These are phyloP conservation scores for Gadus chalcogrammus DNA, from an alignment of 2,113 vertebrate species.

Conservation along the genomic window DNA sequence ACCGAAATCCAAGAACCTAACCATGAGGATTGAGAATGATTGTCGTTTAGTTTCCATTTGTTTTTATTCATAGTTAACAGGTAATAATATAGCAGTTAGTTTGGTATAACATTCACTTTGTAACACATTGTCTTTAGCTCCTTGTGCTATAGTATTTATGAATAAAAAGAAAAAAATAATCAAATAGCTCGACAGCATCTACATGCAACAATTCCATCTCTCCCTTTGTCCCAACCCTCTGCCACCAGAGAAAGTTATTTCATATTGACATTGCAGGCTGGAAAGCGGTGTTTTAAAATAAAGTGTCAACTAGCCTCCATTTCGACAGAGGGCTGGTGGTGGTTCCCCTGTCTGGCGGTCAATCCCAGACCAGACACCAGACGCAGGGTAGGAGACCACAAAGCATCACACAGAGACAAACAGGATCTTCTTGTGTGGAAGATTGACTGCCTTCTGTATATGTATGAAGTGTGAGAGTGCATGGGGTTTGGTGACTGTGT, in stretches of 20 bases:
- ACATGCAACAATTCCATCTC: too few relatives aligned
- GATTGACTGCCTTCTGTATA: not conserved
- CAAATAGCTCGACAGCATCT: too few relatives aligned
- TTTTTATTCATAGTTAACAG: not conserved
- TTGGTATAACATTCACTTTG: not conserved
- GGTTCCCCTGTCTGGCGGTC: not conserved
- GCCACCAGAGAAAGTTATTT: slow-evolving; percentile 2
- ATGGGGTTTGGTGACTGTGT: too few relatives aligned
- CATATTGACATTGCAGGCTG: not conserved
- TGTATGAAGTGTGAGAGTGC: not conserved
- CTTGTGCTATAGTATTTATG: too few relatives aligned
- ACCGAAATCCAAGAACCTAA: too few relatives aligned
- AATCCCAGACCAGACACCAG: not conserved
- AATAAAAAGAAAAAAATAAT: too few relatives aligned
- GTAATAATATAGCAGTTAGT: not conserved
- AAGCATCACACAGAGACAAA: not conserved
- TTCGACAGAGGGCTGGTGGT: not conserved
- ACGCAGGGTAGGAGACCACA: not conserved
- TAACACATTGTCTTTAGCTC: too few relatives aligned
- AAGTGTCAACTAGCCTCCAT: not conserved
- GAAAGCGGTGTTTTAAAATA: not conserved
- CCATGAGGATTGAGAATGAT: too few relatives aligned
- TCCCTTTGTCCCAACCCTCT: too few relatives aligned
- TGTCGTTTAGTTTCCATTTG: not conserved
- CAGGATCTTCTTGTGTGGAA: not conserved